These are phyloP conservation scores for Spinus olivaceus DNA, from an alignment of 2,797 vertebrate species.

Conservation along the genomic window DNA sequence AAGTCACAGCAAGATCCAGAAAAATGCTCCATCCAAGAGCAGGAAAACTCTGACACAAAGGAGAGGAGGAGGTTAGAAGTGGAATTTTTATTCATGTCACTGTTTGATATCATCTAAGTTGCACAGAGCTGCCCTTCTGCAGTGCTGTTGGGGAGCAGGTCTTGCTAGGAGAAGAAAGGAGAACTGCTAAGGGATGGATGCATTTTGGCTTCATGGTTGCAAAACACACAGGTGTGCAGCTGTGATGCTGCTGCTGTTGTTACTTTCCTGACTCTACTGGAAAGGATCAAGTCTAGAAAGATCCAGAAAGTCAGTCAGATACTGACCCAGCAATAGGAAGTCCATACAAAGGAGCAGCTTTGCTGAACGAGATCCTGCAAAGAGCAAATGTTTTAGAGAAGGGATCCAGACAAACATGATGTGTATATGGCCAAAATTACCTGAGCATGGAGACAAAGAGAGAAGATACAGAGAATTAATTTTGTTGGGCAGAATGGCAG, in stretches of 20 bases:
- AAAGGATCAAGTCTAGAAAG: background rate
- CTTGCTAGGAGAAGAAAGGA: background rate
- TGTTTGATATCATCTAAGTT: background rate
- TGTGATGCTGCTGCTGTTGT: background rate
- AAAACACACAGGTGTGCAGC: background rate
- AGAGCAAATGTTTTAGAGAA: background rate
- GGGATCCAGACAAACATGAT: background rate
- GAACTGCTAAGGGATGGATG: background rate
- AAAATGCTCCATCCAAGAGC: background rate
- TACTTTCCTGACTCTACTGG: background rate
- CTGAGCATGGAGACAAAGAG: background rate
- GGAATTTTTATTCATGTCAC: background rate
- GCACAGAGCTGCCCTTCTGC: background rate
- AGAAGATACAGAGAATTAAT: background rate
- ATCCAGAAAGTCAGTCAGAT: background rate
- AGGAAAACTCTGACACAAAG: background rate
- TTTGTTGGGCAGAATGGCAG: background rate
- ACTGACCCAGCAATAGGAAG: background rate
- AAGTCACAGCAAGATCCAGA: background rate
- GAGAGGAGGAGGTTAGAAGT: background rate
- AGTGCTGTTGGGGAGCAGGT: accelerated
- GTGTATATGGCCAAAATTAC: background rate
- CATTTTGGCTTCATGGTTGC: background rate
- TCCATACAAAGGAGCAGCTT: background rate
- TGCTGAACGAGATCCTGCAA: background rate